Evolutionary conservation across 2,888 invertebrate genomes (phyloP), one percentile per base, ranked within the genome.

Genomic region (Apantesis nais): DNA sequence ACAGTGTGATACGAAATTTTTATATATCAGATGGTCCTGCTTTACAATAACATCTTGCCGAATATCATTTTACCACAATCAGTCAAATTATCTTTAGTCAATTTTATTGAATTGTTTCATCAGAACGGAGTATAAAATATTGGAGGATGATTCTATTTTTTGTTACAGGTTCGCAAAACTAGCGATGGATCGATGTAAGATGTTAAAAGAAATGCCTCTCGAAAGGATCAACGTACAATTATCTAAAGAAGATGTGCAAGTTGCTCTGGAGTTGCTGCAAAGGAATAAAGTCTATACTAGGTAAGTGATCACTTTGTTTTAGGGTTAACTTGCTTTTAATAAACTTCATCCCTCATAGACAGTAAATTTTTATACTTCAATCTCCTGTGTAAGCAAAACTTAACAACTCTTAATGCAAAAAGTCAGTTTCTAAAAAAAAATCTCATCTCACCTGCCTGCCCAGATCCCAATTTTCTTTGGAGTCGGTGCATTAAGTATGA

Each of bases 101-200:
- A 34, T 2, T 4, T 34, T 34, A 5, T 34, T 3, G 0, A 2
- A 52, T 52, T 9, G 1, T n/a, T n/a, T 55, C 25, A 14, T 11
- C 14, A 55, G 14, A 55, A 8, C 25, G n/a, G 52, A n/a, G 2
- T 11, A n/a, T 52, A 22, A 48, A 48, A 22, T 22, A n/a, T 52
- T 52, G 3, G n/a, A 12, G n/a, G 52, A n/a, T 52, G 52, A 3
- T 52, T 4, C 11, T 52, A n/a, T 55, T 25, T 55, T 39, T 55
- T 39, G 12, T 1, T 66, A 31, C 39, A 94, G 93, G 70, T 95
- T 92, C 65, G 96, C 97, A n/a, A 96, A 96, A 82, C 95, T 98
- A 70, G 97, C 97, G 0, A 96, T 97, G 86, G 95, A 96, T 34
- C 95, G 97, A 77, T 96, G 97, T 61, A 97, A 96, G 84, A 93